Base-by-base conservation (phyloP, 1,140 invertebrate genomes). In the Papilio aristodemus region DNA sequence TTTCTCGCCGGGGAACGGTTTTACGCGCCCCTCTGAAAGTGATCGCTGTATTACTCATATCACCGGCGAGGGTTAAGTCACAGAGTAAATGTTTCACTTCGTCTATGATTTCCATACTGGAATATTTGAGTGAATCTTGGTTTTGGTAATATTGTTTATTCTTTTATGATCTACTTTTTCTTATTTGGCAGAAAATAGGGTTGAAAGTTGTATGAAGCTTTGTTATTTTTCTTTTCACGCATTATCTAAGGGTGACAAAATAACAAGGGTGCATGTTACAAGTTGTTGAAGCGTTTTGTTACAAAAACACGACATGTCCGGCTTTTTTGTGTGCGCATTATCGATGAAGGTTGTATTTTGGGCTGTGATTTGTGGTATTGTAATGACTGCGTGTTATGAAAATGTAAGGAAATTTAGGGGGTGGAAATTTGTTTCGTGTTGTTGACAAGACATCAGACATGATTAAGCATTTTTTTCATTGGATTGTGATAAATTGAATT, bases 281-380 rank as follows among this genome's bases (percentile, higher is more conserved):
- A 86, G 82, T 86, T 87, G 85, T 87, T 87, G 85, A 85, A 73
- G 67, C 68, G 69, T 76, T 81, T 78, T 77, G 79, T 86, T 76
- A 78, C 67, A 71, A 74, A n/a, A 79, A 82, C 77, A 78, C 73
- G 75, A 78, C 73, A 77, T 75, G 74, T 84, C 83, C 83, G 79
- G 71, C 19, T 72, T 75, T 80, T 79, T 85, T 85, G 78, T 83
- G 71, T 36, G 27, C 74, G 50, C 66, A 79, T 81, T 77, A 79
- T 67, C 37, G 71, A 71, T 82, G 71, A 82, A 84, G 76, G 58
- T 69, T 39, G 70, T 75, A 78, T 77, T 81, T 75, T 80, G 54
- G 71, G 43, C 50, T 43, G 77, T 78, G 75, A 73, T 70, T 75
- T 73, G 72, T 79, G 22, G 38, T 43, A 1, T 36, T 81, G 78